Evolutionary conservation across 2,888 invertebrate species (phyloP), one percentile per base, ranked within the genome.

Genomic region (Electrophaes corylata): DNA sequence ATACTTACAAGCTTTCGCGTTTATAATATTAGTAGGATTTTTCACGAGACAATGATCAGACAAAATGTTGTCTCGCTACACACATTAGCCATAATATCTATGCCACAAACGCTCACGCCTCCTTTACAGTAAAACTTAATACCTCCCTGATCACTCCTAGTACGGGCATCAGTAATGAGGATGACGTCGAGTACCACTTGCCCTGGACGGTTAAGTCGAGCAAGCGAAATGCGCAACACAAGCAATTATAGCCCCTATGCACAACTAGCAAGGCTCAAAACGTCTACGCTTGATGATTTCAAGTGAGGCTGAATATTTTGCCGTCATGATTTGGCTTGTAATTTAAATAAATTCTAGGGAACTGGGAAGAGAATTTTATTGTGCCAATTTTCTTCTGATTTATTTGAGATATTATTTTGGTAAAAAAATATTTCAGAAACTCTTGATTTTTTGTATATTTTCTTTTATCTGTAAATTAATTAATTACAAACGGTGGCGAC

Each of bases 131-230:
- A n/a, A n/a, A n/a, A n/a, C n/a, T n/a, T n/a, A 55, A 6, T 58
- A 41, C 57, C 10, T 0, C 58, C 51, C 61, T 47, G 55, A 6
- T 5, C 33, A 26, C 35, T 40, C 52, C 50, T 40, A 35, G 23
- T 49, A 45, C 52, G 51, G 55, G 61, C 62, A 59, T 49, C 56
- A 51, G 66, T 69, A 69, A 69, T 66, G 64, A 65, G 66, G 65
- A 66, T 67, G 65, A 56, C 55, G 54, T 53, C 41, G 26, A 69
- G 65, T 19, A 48, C 61, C 64, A 61, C 67, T 68, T 59, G 63
- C 61, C 58, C 59, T 40, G 48, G 55, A 55, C 59, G 55, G 59
- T 60, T 51, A 46, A 59, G 64, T 50, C 19, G 49, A 60, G 60
- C 58, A 14, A 64, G 64, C 67, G 40, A 66, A 64, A 64, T 62